Evolutionary conservation across 2,888 invertebrate genomes (phyloP).

Genomic region (Acleris holmiana): DNA sequence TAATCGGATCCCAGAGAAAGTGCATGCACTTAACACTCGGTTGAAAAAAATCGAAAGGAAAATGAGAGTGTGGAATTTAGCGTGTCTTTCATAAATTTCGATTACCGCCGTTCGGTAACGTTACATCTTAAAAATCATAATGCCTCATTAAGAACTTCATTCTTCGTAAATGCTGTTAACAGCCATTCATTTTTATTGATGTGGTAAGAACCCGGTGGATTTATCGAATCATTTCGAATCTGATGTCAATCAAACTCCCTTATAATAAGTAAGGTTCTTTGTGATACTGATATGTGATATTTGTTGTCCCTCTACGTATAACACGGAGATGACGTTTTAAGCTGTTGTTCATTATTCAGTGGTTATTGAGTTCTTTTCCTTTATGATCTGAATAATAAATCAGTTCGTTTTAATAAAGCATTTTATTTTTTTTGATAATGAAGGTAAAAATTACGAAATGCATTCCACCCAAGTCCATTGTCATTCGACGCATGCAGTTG

Average conservation of each 20-base stretch:
- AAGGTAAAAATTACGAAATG: conserved; percentile 15
- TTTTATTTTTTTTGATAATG: too few species aligned
- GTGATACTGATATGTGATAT: not conserved
- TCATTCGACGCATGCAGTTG: conserved; percentile 67
- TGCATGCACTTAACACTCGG: conserved; percentile 65
- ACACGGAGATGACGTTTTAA: not conserved
- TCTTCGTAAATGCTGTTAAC: conserved; percentile 56
- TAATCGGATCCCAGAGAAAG: conserved; percentile 78
- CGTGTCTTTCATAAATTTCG: conserved; percentile 65
- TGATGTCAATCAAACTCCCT: conserved; percentile 34
- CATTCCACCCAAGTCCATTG: conserved; percentile 68
- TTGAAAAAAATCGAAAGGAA: conserved; percentile 72
- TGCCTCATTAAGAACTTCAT: conserved; percentile 51
- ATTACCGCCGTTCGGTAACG: conserved; percentile 53
- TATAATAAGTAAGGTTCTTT: conserved; percentile 1
- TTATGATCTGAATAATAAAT: not conserved
- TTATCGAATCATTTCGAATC: conserved; percentile 18
- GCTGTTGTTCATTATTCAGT: not conserved
- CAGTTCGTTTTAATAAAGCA: too few species aligned
- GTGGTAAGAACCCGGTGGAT: conserved; percentile 39
- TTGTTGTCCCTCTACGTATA: not conserved
- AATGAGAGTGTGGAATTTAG: conserved; percentile 73
- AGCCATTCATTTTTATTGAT: conserved; percentile 46
- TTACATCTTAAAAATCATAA: conserved; percentile 48
- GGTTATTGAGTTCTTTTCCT: not conserved